Evolutionary conservation across 2,797 vertebrate species (phyloP).

Genomic region (Notamacropus eugenii): DNA sequence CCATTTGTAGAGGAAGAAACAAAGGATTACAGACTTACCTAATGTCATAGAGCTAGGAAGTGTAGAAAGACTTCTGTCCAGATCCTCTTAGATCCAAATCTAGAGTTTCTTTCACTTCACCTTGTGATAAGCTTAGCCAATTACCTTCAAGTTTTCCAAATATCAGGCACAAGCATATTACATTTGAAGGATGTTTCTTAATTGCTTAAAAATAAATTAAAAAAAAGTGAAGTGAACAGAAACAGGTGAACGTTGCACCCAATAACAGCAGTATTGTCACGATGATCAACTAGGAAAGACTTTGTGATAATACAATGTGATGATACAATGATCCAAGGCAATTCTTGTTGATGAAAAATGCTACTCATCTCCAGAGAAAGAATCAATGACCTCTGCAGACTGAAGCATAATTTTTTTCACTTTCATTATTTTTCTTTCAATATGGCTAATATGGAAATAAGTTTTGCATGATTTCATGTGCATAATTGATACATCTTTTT

Average conservation of each 20-base stretch:
- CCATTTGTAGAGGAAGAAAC: not conserved
- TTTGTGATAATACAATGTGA: not conserved
- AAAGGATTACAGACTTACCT: not conserved
- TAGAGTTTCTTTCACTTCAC: not conserved
- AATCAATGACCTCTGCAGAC: not conserved
- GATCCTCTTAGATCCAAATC: not conserved
- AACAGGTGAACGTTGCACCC: not conserved
- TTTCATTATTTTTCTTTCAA: not conserved
- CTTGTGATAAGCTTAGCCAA: not conserved
- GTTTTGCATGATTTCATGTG: too few relatives aligned
- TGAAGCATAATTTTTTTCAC: not conserved
- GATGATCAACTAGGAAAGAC: not conserved
- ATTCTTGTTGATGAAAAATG: not conserved
- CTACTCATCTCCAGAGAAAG: not conserved
- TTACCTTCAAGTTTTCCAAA: conserved; percentile 18
- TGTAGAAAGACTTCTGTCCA: not conserved
- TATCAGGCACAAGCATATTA: not conserved
- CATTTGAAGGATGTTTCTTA: not conserved
- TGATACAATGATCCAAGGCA: not conserved
- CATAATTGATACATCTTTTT: not conserved
- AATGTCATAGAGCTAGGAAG: not conserved
- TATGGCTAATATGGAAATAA: not conserved
- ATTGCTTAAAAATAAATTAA: not conserved
- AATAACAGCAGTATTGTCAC: not conserved
- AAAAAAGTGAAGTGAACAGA: not conserved